Evolutionary conservation across 2,888 invertebrate species (phyloP).

Genomic region (Pomacea canaliculata): DNA sequence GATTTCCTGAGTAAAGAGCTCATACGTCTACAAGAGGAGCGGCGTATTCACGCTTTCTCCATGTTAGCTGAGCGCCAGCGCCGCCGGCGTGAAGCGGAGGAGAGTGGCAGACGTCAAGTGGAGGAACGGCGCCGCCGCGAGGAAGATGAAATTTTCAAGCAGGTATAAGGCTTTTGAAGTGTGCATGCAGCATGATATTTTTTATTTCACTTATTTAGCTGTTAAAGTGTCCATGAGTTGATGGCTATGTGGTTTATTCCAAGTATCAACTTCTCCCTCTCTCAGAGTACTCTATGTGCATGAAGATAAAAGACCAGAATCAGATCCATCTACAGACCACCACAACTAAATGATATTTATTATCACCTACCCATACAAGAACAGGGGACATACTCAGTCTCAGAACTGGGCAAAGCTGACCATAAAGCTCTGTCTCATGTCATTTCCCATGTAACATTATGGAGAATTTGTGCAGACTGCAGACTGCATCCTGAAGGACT

Average conservation of each 20-base stretch:
- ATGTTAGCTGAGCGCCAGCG: conserved; percentile 84
- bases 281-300: too few relatives aligned
- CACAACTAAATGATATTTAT: too few relatives aligned
- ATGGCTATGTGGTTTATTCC: neutral
- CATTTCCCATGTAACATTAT: too few relatives aligned
- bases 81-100: conserved; percentile 82
- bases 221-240: neutral
- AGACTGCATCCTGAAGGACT: too few relatives aligned
- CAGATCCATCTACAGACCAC: too few relatives aligned
- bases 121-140: conserved; percentile 81
- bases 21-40: conserved; percentile 81
- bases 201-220: neutral
- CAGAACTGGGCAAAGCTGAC: too few relatives aligned
- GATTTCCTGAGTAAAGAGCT: conserved; percentile 85
- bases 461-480: too few relatives aligned
- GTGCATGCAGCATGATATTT: neutral
- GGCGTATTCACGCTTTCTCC: conserved; percentile 83
- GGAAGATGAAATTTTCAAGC: conserved; percentile 85
- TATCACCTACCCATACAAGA: too few relatives aligned
- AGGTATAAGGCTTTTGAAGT: conserved; percentile 65
- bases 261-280: neutral
- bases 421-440: too few relatives aligned
- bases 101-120: conserved; percentile 82
- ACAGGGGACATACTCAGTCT: too few relatives aligned
- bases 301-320: too few relatives aligned